These are phyloP conservation scores for Leucophenga maculata DNA, from an alignment of 2,888 invertebrate genomes.

Conservation along the genomic window DNA sequence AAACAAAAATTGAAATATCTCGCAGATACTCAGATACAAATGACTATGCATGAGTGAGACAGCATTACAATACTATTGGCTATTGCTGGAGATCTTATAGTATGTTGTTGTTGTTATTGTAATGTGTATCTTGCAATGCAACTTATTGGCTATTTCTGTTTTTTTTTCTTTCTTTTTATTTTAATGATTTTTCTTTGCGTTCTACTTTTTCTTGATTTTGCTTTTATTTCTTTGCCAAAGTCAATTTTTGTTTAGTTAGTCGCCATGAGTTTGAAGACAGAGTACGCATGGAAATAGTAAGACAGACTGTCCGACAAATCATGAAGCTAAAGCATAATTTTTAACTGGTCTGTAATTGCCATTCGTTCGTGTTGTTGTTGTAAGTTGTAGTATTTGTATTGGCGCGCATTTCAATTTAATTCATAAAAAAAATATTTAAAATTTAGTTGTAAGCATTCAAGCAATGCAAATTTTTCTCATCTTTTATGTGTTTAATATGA, in stretches of 20 bases:
- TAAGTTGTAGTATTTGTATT: too few species aligned
- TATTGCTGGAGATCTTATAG: not conserved
- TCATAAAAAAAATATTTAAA: not conserved
- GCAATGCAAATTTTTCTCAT: too few species aligned
- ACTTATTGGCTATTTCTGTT: not conserved
- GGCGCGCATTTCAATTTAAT: not conserved
- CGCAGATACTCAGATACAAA: not conserved
- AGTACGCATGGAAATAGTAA: too few species aligned
- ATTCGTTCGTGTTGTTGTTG: not conserved
- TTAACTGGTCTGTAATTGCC: not conserved
- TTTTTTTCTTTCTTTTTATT: constrained; percentile 2
- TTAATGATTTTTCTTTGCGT: not conserved
- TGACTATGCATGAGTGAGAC: not conserved
- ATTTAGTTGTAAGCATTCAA: too few species aligned
- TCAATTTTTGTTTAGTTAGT: constrained; percentile 47
- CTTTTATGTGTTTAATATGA: too few species aligned
- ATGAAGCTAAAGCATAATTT: not conserved
- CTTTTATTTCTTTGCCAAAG: constrained; percentile 15
- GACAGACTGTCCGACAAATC: not conserved
- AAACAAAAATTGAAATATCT: constrained; percentile 5
- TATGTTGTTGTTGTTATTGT: constrained; percentile 1
- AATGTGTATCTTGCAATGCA: not conserved
- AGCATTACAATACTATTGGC: not conserved
- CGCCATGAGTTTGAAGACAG: constrained; percentile 33
- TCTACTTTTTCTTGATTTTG: constrained; percentile 1